A percentile compares a stretch with the other conserved stretches of the same genome.
Conservation (phyloP, 2,797 vertebrate genomes). For the Hydrophis major region DNA sequence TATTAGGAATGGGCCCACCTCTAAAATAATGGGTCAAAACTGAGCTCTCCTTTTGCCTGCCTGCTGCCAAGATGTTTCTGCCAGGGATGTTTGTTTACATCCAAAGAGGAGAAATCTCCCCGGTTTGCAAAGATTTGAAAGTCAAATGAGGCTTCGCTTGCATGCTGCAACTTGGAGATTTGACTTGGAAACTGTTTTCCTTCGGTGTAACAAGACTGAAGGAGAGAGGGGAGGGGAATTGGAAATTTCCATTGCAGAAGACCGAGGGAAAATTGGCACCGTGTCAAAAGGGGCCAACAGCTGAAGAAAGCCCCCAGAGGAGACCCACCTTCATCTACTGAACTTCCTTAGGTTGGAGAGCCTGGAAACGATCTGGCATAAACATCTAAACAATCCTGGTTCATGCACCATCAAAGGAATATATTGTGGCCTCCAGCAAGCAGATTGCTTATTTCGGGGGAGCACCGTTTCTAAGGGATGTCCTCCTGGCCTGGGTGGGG, state of each 20-base stretch:
- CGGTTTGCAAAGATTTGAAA: slow-evolving; percentile 2
- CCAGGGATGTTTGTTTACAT: not conserved
- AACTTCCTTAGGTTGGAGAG: not conserved
- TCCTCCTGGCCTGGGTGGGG: not conserved
- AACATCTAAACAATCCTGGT: not conserved
- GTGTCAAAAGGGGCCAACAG: not conserved
- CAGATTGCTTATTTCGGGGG: not conserved
- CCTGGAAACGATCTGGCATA: not conserved
- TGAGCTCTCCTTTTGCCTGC: not conserved
- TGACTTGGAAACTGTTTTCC: slow-evolving; percentile 24
- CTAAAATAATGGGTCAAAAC: not conserved
- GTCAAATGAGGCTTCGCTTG: slow-evolving; percentile 21
- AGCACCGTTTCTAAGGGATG: not conserved
- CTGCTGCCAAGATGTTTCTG: not conserved
- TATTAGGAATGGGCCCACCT: not conserved
- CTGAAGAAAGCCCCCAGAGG: not conserved
- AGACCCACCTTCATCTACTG: not conserved
- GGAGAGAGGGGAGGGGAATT: too few relatives aligned
- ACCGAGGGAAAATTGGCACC: not conserved
- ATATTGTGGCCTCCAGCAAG: not conserved
- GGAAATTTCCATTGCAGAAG: not conserved
- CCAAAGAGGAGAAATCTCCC: not conserved
- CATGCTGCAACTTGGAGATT: slow-evolving; percentile 21
- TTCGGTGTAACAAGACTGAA: not conserved
- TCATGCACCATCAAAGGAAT: not conserved